Base-by-base conservation (phyloP, 2,888 invertebrate species). In the Embidobia sp. region DNA sequence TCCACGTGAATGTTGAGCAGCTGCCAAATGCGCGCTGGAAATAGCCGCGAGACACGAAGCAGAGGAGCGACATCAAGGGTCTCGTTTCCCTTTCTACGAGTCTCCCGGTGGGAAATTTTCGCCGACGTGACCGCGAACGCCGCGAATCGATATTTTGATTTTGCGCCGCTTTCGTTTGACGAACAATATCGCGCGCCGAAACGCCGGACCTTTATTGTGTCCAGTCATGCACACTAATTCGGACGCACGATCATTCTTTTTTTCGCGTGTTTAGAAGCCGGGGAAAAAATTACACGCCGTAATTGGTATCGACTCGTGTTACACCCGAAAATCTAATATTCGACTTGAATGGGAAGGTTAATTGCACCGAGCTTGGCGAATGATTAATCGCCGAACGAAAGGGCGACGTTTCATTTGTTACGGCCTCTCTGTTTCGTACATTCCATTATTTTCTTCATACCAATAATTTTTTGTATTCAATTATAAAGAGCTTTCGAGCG, bases 101-200 rank as follows among this genome's bases (percentile, higher is more conserved):
- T 51, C 61, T 33, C 33, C 27, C 22, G 31, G 40, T 2, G 63
- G 15, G 40, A 63, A 48, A 55, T 55, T 37, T 63, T 46, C 16
- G 19, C 35, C 37, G 29, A 37, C 48, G n/a, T n/a, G n/a, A n/a
- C n/a, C n/a, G n/a, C n/a, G n/a, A n/a, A n/a, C n/a, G n/a, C 15
- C 40, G 44, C 51, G 51, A 61, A 57, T 61, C 61, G 53, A 70
- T 70, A 70, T 70, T 70, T 59, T 31, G n/a, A n/a, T n/a, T n/a
- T n/a, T n/a, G n/a, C n/a, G n/a, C 37, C 55, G 33, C 40, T 26
- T 37, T 13, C 19, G n/a, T 55, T 16, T 10, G 15, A 7, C n/a
- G 44, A 42, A 3, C 2, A 1, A 1, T n/a, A n/a, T 8, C 42
- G 8, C 11, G 33, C 22, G 11, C 5, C 22, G 42, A 42, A 57